Conservation (phyloP, 1,140 invertebrate genomes). For the Trachymyrmex septentrionalis region DNA sequence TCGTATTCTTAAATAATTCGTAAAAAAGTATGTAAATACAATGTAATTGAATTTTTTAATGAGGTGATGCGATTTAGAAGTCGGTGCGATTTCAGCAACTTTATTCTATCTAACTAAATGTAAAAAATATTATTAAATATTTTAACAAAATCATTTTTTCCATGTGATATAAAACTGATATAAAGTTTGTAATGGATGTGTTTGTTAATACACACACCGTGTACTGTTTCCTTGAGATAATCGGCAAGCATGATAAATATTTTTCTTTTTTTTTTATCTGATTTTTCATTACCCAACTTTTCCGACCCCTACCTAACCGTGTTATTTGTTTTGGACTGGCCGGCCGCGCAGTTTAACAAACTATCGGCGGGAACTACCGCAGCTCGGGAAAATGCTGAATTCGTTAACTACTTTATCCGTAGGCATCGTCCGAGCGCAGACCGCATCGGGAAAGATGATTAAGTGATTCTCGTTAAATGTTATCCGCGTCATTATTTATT, state of each 20-base stretch:
- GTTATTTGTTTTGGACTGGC: slow-evolving; percentile 30
- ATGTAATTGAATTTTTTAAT: no score
- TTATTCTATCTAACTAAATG: no score
- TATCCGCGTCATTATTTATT: slow-evolving; percentile 54
- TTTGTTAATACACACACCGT: not conserved
- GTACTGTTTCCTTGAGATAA: not conserved
- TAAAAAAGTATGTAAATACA: no score
- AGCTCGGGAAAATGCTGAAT: slow-evolving; percentile 36
- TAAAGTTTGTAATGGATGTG: slow-evolving; percentile 21
- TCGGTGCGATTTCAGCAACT: no score
- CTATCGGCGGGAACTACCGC: slow-evolving; percentile 35
- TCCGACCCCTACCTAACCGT: not conserved
- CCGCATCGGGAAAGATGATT: slow-evolving; percentile 36
- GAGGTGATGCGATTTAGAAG: no score
- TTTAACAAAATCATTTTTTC: no score
- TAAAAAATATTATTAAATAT: no score
- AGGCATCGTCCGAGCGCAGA: slow-evolving; percentile 15
- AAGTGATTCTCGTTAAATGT: slow-evolving; percentile 55
- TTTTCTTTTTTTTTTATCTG: not conserved
- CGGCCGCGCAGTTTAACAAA: slow-evolving; percentile 31
- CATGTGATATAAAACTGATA: not conserved
- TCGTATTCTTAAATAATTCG: no score
- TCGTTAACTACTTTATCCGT: slow-evolving; percentile 49
- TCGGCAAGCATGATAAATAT: not conserved
- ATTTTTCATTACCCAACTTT: slow-evolving; percentile 8